A percentile compares a stretch with the other conserved stretches of the same genome.
These are phyloP conservation scores for Microplitis demolitor DNA, from an alignment of 1,140 invertebrate genomes.

Conservation along the genomic window DNA sequence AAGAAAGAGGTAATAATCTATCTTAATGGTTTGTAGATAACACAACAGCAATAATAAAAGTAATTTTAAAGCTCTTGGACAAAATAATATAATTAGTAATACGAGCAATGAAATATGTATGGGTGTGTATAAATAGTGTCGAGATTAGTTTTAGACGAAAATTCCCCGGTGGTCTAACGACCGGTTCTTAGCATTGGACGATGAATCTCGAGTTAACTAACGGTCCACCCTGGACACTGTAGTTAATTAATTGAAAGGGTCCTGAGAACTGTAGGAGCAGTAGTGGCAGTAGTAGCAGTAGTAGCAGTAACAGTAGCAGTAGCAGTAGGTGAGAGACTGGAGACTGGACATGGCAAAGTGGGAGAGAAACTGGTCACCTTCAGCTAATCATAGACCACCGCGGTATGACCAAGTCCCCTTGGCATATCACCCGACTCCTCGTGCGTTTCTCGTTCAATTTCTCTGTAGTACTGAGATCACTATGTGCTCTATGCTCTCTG, in stretches of 20 bases:
- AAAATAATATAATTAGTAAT: too few relatives aligned
- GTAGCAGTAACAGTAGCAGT: conserved; percentile 15
- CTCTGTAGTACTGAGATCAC: background rate
- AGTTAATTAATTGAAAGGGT: conserved; percentile 61
- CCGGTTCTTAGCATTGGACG: conserved; percentile 36
- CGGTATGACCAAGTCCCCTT: conserved; percentile 38
- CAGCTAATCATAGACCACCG: conserved; percentile 59
- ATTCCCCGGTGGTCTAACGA: conserved; percentile 31
- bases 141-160: background rate
- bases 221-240: conserved; percentile 35
- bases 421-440: conserved; percentile 49
- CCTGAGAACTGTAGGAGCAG: conserved; percentile 32
- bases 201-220: conserved; percentile 60
- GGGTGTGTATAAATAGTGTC: too few relatives aligned
- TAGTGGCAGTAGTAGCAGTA: too few relatives aligned
- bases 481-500: too few relatives aligned
- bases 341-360: conserved; percentile 23
- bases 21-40: too few relatives aligned
- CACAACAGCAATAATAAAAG: too few relatives aligned
- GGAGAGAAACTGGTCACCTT: conserved; percentile 47
- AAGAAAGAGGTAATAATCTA: too few relatives aligned
- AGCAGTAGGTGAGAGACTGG: conserved; percentile 14
- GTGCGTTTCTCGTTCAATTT: conserved; percentile 27
- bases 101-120: too few relatives aligned
- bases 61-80: too few relatives aligned